Conservation (phyloP, 2,888 invertebrate genomes). For the Bellardia pandia region DNA sequence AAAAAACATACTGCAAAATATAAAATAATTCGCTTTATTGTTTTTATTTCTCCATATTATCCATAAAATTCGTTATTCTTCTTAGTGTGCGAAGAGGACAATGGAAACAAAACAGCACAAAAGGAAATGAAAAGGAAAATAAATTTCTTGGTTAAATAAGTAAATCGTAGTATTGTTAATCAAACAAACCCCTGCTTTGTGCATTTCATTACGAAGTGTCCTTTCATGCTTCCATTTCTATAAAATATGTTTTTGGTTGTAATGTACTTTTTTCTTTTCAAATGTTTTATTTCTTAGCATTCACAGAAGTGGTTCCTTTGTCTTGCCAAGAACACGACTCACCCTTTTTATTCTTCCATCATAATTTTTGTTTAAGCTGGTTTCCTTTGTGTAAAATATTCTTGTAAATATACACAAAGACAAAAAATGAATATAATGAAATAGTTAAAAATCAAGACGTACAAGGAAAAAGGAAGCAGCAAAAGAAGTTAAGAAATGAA, state of each 20-base stretch:
- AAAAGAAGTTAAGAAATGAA: conserved; percentile 10
- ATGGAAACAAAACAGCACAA: conserved; percentile 13
- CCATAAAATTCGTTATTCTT: not conserved
- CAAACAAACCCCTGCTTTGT: conserved; percentile 36
- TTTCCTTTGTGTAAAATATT: conserved; percentile 30
- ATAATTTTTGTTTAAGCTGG: conserved; percentile 56
- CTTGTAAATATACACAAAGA: conserved; percentile 6
- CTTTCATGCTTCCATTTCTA: conserved; percentile 13
- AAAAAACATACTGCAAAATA: not conserved
- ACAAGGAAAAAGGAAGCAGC: not conserved
- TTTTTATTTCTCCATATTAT: not conserved
- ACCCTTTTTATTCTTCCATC: conserved; percentile 11
- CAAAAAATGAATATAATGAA: conserved; percentile 1
- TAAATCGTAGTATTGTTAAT: conserved; percentile 49
- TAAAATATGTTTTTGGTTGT: conserved; percentile 14
- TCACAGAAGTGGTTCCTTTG: conserved; percentile 39
- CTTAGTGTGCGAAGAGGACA: not conserved
- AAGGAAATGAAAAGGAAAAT: conserved; percentile 25
- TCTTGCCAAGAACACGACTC: conserved; percentile 31
- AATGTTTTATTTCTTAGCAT: not conserved
- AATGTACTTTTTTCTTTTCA: not conserved
- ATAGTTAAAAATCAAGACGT: not conserved
- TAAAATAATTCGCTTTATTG: not conserved
- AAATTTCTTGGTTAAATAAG: conserved; percentile 27
- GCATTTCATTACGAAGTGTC: conserved; percentile 4